Evolutionary conservation across 2,113 vertebrate genomes (phyloP), one percentile per base, ranked within the genome.

Genomic region (Peromyscus polionotus): DNA sequence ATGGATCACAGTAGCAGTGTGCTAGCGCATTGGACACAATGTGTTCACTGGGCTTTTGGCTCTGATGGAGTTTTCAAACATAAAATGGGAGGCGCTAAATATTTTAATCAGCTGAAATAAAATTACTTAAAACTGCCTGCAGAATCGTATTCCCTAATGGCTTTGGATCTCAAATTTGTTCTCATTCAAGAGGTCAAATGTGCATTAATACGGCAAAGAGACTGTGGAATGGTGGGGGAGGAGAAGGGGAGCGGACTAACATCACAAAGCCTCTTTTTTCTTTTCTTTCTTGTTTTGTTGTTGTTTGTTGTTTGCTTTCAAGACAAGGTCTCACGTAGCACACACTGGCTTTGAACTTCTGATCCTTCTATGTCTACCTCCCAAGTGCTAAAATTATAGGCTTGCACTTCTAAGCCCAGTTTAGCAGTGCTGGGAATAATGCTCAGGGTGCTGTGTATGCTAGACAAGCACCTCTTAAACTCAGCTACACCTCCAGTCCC

Each of bases 31-130:
- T 80, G 42, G n/a, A 90, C 51, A 90, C 39, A 68, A 20, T 65
- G 68, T 77, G 65, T 63, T 93, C 39, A 20, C 12, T 48, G n/a
- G 91, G 67, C 26, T 97, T 95, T 94, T 39, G 45, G 94, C 72
- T 67, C 96, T 31, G 75, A 95, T 92, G 92, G 83, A 93, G 83
- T 48, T 91, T 96, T 93, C 97, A 97, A 96, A 72, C 19, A 95
- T 67, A 95, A 98, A 88, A 89, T 63, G 3, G 77, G 63, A 96
- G 42, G 48, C 42, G 17, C 48, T 92, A 79, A 97, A 51, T n/a
- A 91, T 73, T 90, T 97, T 98, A 97, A 97, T 88, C 95, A 92
- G 88, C 79, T 97, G 81, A 97, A 98, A 97, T 97, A 70, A 97
- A 97, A 97, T 96, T n/a, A 97, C 90, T 96, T 97, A 94, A 94